Evolutionary conservation across 2,797 vertebrate genomes (phyloP), one percentile per base, ranked within the genome.

Genomic region (Calcarius lapponicus): DNA sequence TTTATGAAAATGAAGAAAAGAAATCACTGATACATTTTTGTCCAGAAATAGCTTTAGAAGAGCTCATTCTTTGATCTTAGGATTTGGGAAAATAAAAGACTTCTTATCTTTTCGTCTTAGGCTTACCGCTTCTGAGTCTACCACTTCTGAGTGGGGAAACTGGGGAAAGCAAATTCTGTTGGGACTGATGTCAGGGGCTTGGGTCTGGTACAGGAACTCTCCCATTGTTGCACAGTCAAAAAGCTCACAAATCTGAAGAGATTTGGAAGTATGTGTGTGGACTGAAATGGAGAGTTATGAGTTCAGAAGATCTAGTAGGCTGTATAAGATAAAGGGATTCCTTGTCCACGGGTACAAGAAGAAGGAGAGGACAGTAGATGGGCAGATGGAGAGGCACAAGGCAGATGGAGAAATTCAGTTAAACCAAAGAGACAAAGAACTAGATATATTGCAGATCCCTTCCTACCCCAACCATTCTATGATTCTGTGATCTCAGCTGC

Each of bases 61-160:
- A 91, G 17, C 28, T 76, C 16, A 25, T 42, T 36, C 4, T 92
- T 88, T 16, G 0, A 56, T 40, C 45, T 58, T 34, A 61, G 28
- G 13, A 26, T 17, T 19, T 17, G 2, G 11, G 11, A 25, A 90
- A 73, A 51, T 11, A 8, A 32, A 58, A 40, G 25, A 50, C 58
- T 25, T 0, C 14, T 70, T 64, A 8, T n/a, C 6, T 58, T 58
- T 86, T 71, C 4, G 3, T 71, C 5, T 64, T 5, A 1, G 36
- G 34, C 19, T 85, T 85, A 54, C 6, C 50, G 18, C 15, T 92
- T 50, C 50, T 47, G 17, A 62, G 14, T 32, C 38, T 60, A 26
- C 15, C 0, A 0, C 26, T 79, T 82, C 34, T 38, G 21, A 50
- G 21, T 25, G 28, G 18, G 19, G 8, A 14, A 34, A 28, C 1